phyloP scores from a whole-genome alignment of 2,888 invertebrate genomes.

The Neoitamus cyanurus region DNA sequence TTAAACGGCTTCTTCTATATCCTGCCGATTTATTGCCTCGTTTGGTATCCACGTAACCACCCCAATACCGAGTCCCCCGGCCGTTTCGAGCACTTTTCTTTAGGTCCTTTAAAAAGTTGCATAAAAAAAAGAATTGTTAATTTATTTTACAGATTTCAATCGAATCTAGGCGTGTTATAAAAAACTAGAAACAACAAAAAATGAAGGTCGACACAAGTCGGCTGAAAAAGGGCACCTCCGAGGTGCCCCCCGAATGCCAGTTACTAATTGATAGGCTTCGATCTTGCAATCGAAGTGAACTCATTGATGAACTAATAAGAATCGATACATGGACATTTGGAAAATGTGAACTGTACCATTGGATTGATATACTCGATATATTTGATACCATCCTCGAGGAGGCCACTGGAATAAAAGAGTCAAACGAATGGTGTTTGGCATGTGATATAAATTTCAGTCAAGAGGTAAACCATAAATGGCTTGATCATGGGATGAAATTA shows the following conservation, averaged over 20 bases:
- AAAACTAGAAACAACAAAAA: slow-evolving; percentile 55
- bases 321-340: slow-evolving; percentile 87
- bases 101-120: no score
- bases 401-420: slow-evolving; percentile 68
- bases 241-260: slow-evolving; percentile 83
- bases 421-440: slow-evolving; percentile 68
- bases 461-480: slow-evolving; percentile 68
- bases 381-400: slow-evolving; percentile 80
- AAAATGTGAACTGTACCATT: slow-evolving; percentile 87
- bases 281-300: slow-evolving; percentile 73
- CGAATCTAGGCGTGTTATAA: neutral
- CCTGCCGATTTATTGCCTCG: no score
- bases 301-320: slow-evolving; percentile 76
- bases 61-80: no score
- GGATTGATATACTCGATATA: slow-evolving; percentile 85
- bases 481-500: no score
- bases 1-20: no score
- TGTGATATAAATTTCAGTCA: slow-evolving; percentile 77
- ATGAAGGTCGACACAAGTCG: slow-evolving; percentile 87
- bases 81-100: no score
- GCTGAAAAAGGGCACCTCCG: slow-evolving; percentile 84
- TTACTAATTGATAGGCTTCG: slow-evolving; percentile 79
- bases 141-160: neutral
- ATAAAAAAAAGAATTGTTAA: neutral
- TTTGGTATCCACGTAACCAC: no score